Percentiles rank a stretch among this genome's conserved stretches.
These are phyloP conservation scores for Antitype chi DNA, from an alignment of 2,888 invertebrate genomes.

Conservation along the genomic window DNA sequence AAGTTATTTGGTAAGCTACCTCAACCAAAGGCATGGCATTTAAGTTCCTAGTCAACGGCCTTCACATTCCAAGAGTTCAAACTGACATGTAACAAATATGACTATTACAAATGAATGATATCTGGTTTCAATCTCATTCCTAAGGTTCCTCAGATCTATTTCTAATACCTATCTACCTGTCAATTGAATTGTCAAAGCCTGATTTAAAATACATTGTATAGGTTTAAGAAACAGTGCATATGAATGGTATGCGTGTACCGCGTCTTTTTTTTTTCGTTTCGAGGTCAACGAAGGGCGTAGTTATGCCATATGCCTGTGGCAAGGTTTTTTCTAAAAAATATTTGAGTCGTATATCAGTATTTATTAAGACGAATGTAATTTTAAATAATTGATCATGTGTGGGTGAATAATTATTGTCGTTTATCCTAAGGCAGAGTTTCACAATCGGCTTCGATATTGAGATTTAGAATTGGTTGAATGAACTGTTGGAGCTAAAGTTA, in stretches of 20 bases:
- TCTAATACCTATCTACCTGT: constrained; percentile 28
- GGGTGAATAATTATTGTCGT: constrained; percentile 3
- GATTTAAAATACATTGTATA: not conserved
- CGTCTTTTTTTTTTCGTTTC: constrained; percentile 13
- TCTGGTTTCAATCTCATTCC: constrained; percentile 46
- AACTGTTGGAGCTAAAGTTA: constrained; percentile 22
- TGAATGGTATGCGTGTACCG: constrained; percentile 39
- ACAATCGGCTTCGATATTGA: constrained; percentile 17
- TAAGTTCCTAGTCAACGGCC: constrained; percentile 71
- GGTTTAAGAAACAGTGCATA: constrained; percentile 25
- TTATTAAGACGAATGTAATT: constrained; percentile 24
- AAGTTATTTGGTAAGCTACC: constrained; percentile 42
- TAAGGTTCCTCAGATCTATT: constrained; percentile 28
- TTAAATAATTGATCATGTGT: constrained; percentile 27
- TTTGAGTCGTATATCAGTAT: not conserved
- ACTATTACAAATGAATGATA: constrained; percentile 57
- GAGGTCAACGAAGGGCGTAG: constrained; percentile 50
- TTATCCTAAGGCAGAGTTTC: constrained; percentile 28
- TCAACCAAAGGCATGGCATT: constrained; percentile 63
- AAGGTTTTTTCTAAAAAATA: constrained; percentile 41
- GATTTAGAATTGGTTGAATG: constrained; percentile 31
- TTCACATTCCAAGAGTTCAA: constrained; percentile 71
- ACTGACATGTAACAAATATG: constrained; percentile 61
- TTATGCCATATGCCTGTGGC: constrained; percentile 41
- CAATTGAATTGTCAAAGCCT: constrained; percentile 37